phyloP scores from a whole-genome alignment of 1,140 invertebrate genomes.

The Sarcophaga bullata region DNA sequence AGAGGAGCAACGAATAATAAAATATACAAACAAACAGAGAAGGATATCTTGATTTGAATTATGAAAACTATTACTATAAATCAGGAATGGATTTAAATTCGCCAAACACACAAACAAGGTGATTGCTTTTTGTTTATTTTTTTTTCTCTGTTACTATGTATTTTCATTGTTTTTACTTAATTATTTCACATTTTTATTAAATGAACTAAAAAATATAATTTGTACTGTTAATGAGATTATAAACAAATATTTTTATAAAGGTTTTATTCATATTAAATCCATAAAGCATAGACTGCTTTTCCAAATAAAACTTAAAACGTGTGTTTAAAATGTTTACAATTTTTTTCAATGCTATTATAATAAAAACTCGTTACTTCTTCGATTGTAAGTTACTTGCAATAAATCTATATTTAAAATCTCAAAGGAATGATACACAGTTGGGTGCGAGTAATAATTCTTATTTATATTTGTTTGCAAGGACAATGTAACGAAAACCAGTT shows the following conservation, averaged over 20 bases:
- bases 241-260: constrained; percentile 4
- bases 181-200: not conserved
- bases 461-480: no score
- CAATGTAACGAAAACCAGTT: no score
- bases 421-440: no score
- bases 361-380: no score
- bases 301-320: not conserved
- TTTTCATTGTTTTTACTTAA: constrained; percentile 3
- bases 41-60: not conserved
- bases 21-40: no score
- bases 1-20: constrained; percentile 1
- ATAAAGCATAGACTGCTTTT: not conserved
- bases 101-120: constrained; percentile 6
- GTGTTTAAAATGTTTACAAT: not conserved
- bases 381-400: no score
- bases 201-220: not conserved
- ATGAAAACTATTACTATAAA: not conserved
- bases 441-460: no score
- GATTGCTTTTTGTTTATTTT: not conserved
- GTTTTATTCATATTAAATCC: not conserved
- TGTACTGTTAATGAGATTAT: not conserved
- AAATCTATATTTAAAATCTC: no score
- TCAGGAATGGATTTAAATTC: constrained; percentile 12
- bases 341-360: not conserved
- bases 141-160: not conserved